phyloP scores from a whole-genome alignment of 1,140 invertebrate genomes.

The Trichoplusia ni region DNA sequence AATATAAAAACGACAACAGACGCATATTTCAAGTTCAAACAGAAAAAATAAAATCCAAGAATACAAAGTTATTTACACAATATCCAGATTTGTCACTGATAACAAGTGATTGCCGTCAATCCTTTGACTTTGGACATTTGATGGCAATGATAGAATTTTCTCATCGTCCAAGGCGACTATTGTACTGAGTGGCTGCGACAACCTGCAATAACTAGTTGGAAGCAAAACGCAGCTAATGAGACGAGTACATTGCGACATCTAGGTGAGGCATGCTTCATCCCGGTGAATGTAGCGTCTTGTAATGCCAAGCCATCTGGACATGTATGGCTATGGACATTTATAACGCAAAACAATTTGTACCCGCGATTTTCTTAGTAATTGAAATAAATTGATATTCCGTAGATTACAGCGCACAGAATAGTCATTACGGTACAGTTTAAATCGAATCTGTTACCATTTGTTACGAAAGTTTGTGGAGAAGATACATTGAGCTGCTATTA shows the following conservation, averaged over 20 bases:
- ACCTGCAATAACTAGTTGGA: constrained; percentile 11
- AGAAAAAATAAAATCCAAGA: neutral
- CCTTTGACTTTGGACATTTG: constrained; percentile 23
- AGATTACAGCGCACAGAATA: no score
- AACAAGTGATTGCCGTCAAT: constrained; percentile 8
- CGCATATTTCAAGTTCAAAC: neutral
- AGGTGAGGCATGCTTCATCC: constrained; percentile 3
- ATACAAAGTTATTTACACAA: neutral
- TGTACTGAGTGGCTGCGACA: constrained; percentile 9
- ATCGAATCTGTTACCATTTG: neutral
- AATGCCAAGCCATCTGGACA: no score
- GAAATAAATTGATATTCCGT: no score
- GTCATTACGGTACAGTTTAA: no score
- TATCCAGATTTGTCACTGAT: constrained; percentile 8
- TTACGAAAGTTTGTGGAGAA: neutral
- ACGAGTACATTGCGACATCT: constrained; percentile 18
- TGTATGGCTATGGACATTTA: no score
- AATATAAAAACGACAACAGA: no score
- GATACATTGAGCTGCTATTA: no score
- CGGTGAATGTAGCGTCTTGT: constrained; percentile 2
- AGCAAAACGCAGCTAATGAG: constrained; percentile 13
- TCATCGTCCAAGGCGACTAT: constrained; percentile 27
- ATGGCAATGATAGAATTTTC: constrained; percentile 21
- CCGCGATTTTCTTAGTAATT: no score
- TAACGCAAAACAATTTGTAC: no score